Evolutionary conservation across 2,797 vertebrate genomes (phyloP), one percentile per base, ranked within the genome.

Genomic region (Taenioides sp.): DNA sequence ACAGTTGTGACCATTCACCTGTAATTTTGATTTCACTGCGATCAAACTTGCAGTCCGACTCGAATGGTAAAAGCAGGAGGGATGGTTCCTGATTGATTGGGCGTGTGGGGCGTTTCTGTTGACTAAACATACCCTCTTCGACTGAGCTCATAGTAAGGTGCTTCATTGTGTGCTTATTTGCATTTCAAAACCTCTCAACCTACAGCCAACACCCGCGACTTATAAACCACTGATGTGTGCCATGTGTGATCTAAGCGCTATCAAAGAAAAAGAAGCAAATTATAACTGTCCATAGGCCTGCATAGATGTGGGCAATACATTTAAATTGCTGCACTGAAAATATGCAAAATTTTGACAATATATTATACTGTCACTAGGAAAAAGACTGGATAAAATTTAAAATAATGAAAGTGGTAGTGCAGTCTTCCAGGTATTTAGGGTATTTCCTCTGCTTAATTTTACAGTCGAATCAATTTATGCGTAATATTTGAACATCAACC

Each of bases 91-190:
- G 77, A 79, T 79, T 18, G 22, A 81, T 77, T 79, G 83, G 84
- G 87, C 81, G 91, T 86, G 81, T 87, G 84, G 64, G 79, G 80
- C 82, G 87, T 86, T 71, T 75, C 82, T 92, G 91, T 92, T 93
- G 88, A 79, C 87, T 92, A 92, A 94, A 93, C 90, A 94, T 83
- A 88, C 86, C 84, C 84, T 90, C 77, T 84, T 89, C 90, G 84
- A 86, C 76, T 74, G 69, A 73, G 75, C 74, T 72, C 83, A 88
- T 63, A 85, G 76, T 81, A 81, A 90, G 80, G 83, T 79, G 86
- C 81, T 84, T 83, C 87, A 92, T 92, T 92, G 90, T 93, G 86
- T 89, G 78, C 88, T 69, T 92, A 94, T 95, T 94, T 95, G 93
- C 92, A 93, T 94, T 94, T 93, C 92, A 95, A 93, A 94, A 92